Base-by-base conservation (phyloP, 2,888 invertebrate genomes). In the Deilephila porcellus region DNA sequence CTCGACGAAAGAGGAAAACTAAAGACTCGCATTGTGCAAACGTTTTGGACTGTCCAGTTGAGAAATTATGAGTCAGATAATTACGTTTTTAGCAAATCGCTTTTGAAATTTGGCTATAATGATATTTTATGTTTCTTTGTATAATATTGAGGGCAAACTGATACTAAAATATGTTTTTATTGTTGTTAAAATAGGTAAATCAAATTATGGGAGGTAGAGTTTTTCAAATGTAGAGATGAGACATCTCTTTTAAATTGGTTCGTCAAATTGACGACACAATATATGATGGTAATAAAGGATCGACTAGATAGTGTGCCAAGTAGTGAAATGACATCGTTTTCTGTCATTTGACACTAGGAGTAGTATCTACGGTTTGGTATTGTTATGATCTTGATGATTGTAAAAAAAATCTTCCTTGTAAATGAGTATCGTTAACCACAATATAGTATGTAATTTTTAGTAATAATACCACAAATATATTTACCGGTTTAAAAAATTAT, bases 1-100 rank as follows among this genome's bases (percentile, higher is more conserved):
- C 71, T 60, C 71, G 77, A 80, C 80, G 79, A 77, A 89, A 84
- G 85, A 91, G 92, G 93, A 92, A 92, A 92, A 92, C 84, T 79
- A 77, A 83, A 85, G 79, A 83, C 76, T 78, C 74, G 71, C 78
- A 77, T 81, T 80, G 81, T 79, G 82, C 79, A 81, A 81, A 83
- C 74, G 72, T 82, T 79, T 77, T 78, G 85, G 80, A 76, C 75
- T 79, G 78, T 64, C 78, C 81, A 79, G 77, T 91, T 89, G 80
- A 80, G 86, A 86, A 87, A 85, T 76, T 80, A 73, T 89, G 89
- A 87, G 74, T 88, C 88, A 89, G 80, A 74, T 80, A 81, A 78
- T 82, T 82, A 77, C 72, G 25, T 73, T 71, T 77, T 73, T 73
- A 76, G 75, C 60, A 72, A 20, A 71, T 59, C 59, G 20, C 25